Percentiles rank a stretch among this genome's conserved stretches.
Conservation (phyloP, 2,113 vertebrate genomes). For the Anhinga anhinga region DNA sequence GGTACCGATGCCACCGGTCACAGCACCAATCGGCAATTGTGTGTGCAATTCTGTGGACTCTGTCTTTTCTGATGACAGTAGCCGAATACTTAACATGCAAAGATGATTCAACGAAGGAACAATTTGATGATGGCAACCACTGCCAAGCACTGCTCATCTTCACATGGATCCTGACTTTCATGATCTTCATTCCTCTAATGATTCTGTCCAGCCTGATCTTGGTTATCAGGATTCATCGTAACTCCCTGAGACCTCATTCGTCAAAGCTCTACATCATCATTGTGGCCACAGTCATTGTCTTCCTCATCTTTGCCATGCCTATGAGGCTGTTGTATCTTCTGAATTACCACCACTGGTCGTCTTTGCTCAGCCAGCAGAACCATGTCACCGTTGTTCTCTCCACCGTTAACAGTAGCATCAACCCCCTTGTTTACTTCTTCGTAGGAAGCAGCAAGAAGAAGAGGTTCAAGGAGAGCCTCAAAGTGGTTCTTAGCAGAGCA, state of each 20-base stretch:
- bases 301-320: constrained; percentile 76
- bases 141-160: constrained; percentile 74
- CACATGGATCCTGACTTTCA: constrained; percentile 71
- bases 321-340: constrained; percentile 75
- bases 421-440: constrained; percentile 79
- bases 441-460: constrained; percentile 79
- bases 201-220: constrained; percentile 72
- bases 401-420: constrained; percentile 76
- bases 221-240: constrained; percentile 73
- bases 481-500: constrained; percentile 74
- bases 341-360: constrained; percentile 67
- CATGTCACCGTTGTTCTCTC: constrained; percentile 70
- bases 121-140: neutral
- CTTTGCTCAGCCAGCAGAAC: constrained; percentile 59
- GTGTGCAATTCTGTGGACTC: constrained; percentile 73
- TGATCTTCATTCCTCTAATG: constrained; percentile 78
- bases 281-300: constrained; percentile 65
- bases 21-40: constrained; percentile 72
- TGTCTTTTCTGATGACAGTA: constrained; percentile 73
- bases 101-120: neutral
- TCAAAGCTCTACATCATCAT: constrained; percentile 79
- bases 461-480: constrained; percentile 75
- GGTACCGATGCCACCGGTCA: constrained; percentile 78
- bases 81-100: constrained; percentile 73
- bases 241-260: constrained; percentile 61